Base-by-base conservation (phyloP, 2,888 invertebrate genomes). In the Eledona agricola region DNA sequence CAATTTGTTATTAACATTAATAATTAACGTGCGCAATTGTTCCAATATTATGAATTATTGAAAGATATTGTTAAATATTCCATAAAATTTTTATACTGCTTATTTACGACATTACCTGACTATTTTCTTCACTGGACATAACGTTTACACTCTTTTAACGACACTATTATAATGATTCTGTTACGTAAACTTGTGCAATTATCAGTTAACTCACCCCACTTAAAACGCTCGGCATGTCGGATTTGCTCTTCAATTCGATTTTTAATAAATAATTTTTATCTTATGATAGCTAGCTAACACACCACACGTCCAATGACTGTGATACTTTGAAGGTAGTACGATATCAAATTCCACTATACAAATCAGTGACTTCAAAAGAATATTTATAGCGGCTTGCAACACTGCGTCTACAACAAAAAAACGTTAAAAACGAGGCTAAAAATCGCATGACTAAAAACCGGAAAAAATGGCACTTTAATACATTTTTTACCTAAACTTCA, bases 141-240 rank as follows among this genome's bases (percentile, higher is more conserved):
- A n/a, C n/a, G n/a, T n/a, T n/a, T n/a, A n/a, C n/a, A n/a, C n/a
- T n/a, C n/a, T n/a, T n/a, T n/a, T n/a, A n/a, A n/a, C n/a, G n/a
- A n/a, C n/a, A n/a, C n/a, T n/a, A n/a, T n/a, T n/a, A n/a, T 4
- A 11, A 4, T 0, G 4, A 7, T 16, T 9, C 29, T 17, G 6
- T 19, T 10, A 32, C 31, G 19, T 31, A 40, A 12, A 23, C 6
- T n/a, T n/a, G n/a, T 16, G 9, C 20, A 32, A 25, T 17, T 11
- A 38, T 15, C n/a, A n/a, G n/a, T n/a, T 3, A 6, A 54, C 60
- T 52, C 56, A 60, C 60, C 60, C 58, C 60, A 56, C 60, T 60
- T 32, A 46, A 40, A 31, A 50, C 29, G 37, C 52, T 56, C 15
- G 40, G 43, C 57, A 57, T 57, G 22, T 35, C n/a, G n/a, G n/a